Base-by-base conservation (phyloP, 2,113 vertebrate species). In the Bambusicola thoracicus region DNA sequence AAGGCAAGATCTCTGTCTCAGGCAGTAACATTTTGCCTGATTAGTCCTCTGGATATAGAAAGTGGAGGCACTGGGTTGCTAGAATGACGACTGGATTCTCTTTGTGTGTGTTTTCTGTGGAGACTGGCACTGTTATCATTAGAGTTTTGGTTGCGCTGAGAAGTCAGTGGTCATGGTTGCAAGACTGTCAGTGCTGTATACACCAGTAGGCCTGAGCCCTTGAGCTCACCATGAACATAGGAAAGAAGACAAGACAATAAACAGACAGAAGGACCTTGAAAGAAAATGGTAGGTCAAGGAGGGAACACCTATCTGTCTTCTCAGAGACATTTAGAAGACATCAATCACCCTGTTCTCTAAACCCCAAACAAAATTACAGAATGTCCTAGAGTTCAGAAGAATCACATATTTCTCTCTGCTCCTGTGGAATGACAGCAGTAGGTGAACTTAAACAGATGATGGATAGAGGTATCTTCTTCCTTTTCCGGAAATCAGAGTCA, bases 281-380 rank as follows among this genome's bases (percentile, higher is more conserved):
- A 87, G 53, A 69, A 93, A 92, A 89, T 63, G 11, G 9, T 49
- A 80, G 78, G 41, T 77, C 93, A 81, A 89, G 70, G 59, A 92
- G 29, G 13, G 10, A 92, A 46, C 29, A 69, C 5, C 14, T 34
- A 53, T 90, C 21, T 72, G 3, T 94, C 84, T 89, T 74, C 55
- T 27, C 17, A 2, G 0, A 87, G 81, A 80, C 59, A 85, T 89
- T 89, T 77, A 43, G 58, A 92, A 87, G 68, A 82, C 30, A 80
- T 82, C 11, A 49, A 74, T 87, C 86, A 80, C 34, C 38, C 51
- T 82, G 32, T 85, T 92, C 89, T 80, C 78, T 77, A 74, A 91
- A 69, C 30, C 10, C 18, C 25, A 83, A 79, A 80, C 19, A 69
- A 74, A 87, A 70, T 46, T 79, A 79, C 41, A 69, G 48, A 93